Conservation (phyloP, 2,113 vertebrate genomes). For the Athene cunicularia region DNA sequence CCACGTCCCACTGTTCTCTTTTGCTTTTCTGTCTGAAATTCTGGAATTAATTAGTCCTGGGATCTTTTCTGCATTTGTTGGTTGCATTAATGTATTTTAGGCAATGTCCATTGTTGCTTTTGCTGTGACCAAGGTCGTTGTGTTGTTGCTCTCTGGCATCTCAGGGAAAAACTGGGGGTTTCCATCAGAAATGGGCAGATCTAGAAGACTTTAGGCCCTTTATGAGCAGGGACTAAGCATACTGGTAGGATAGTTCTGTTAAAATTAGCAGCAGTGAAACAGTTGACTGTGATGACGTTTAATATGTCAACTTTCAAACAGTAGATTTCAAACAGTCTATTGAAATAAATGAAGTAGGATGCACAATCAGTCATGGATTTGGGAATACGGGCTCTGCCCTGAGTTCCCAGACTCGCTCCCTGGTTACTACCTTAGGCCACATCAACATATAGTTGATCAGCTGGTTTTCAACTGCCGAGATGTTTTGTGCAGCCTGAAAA, state of each 20-base stretch:
- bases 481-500: not conserved
- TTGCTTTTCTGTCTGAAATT: not conserved
- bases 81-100: not conserved
- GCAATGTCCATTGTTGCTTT: rapidly evolving
- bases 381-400: not conserved
- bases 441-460: not conserved
- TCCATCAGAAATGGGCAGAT: not conserved
- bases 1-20: not conserved
- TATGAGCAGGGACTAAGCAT: not conserved
- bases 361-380: not conserved
- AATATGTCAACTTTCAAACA: not conserved
- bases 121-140: rapidly evolving
- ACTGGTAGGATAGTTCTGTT: not conserved
- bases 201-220: not conserved
- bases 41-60: not conserved
- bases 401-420: not conserved
- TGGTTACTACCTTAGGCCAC: not conserved
- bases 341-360: not conserved
- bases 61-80: not conserved
- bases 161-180: not conserved
- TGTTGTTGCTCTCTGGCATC: not conserved
- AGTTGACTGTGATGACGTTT: not conserved
- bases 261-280: not conserved
- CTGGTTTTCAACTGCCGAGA: not conserved
- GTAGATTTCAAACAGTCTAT: not conserved